Evolutionary conservation across 2,797 vertebrate genomes (phyloP).

Genomic region (Gymnothorax javanicus): DNA sequence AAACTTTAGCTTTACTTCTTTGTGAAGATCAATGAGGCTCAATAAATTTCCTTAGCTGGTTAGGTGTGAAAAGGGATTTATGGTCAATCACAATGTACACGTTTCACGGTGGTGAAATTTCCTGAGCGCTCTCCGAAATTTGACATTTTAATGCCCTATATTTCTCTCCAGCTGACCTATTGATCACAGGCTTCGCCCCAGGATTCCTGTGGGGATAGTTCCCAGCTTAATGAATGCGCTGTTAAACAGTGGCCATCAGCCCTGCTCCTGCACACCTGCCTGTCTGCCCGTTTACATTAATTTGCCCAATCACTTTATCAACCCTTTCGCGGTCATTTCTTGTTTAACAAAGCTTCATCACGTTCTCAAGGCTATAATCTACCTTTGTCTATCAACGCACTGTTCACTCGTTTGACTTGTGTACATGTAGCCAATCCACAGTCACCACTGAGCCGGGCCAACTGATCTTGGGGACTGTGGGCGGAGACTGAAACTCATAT

Average conservation of each 20-base stretch:
- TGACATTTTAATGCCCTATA: background rate
- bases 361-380: too few species aligned
- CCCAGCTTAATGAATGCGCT: background rate
- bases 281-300: conserved; percentile 53
- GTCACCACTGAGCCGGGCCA: too few species aligned
- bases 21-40: background rate
- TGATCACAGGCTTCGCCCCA: background rate
- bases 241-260: conserved; percentile 30
- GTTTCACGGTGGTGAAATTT: background rate
- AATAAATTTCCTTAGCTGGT: background rate
- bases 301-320: conserved; percentile 60
- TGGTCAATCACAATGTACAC: background rate
- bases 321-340: conserved; percentile 27
- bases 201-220: background rate
- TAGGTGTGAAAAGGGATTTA: background rate
- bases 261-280: conserved; percentile 53
- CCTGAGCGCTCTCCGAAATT: background rate
- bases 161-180: background rate
- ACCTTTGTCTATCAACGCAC: too few species aligned
- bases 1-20: too few species aligned
- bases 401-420: too few species aligned
- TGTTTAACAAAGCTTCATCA: too few species aligned
- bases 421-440: too few species aligned
- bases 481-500: too few species aligned
- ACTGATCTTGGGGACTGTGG: too few species aligned